Conservation (phyloP, 2,888 invertebrate species). For the Cataglyphis albicans region DNA sequence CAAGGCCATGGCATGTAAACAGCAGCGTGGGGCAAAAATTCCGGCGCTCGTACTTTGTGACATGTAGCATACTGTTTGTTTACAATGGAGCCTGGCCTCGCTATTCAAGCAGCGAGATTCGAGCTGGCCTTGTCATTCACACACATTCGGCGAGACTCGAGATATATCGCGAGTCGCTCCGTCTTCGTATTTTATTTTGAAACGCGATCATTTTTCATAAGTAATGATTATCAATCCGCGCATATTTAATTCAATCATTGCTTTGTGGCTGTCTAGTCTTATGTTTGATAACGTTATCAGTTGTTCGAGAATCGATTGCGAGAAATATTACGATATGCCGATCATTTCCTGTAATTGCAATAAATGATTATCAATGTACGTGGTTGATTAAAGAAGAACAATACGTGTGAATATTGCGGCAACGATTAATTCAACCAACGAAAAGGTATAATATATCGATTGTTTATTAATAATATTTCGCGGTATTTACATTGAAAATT, state of each 20-base stretch:
- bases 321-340: not conserved
- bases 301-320: not conserved
- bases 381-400: not conserved
- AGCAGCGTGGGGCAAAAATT: not conserved
- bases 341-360: not conserved
- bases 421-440: not conserved
- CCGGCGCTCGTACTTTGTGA: not conserved
- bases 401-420: not conserved
- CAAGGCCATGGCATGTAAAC: constrained; percentile 1
- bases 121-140: not conserved
- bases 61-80: not conserved
- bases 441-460: not conserved
- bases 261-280: not conserved
- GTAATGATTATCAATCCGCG: not conserved
- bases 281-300: not conserved
- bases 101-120: not conserved
- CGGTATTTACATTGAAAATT: not conserved
- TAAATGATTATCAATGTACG: not conserved
- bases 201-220: not conserved
- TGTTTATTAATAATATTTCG: not conserved
- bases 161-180: not conserved
- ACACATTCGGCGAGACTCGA: not conserved
- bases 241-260: not conserved
- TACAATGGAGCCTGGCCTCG: not conserved
- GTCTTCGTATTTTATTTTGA: not conserved